These are phyloP conservation scores for Trichonephila clavata DNA, from an alignment of 1,140 invertebrate genomes.

Conservation along the genomic window DNA sequence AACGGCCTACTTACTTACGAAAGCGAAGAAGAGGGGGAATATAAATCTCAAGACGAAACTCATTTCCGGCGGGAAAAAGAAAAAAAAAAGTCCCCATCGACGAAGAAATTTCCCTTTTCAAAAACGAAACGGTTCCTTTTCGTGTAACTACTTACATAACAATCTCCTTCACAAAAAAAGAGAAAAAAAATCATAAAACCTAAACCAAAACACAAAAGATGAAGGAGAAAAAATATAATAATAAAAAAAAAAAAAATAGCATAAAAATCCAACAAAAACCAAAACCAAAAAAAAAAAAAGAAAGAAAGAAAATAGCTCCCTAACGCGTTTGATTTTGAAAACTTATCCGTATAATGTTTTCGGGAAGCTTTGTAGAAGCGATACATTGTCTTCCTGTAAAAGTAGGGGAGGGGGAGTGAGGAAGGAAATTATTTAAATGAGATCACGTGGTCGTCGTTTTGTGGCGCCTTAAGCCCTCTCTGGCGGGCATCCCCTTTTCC, in stretches of 20 bases:
- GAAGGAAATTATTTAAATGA: slow-evolving; percentile 76
- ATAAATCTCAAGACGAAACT: slow-evolving; percentile 27
- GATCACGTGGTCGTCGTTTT: slow-evolving; percentile 75
- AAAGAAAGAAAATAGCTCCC: slow-evolving; percentile 33
- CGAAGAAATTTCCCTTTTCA: slow-evolving; percentile 37
- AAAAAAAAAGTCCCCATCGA: background rate
- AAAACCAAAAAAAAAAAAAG: slow-evolving; percentile 22
- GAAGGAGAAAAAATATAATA: background rate
- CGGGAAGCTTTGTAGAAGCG: slow-evolving; percentile 66
- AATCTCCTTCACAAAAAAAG: background rate
- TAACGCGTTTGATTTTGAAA: slow-evolving; percentile 77
- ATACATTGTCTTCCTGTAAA: slow-evolving; percentile 69
- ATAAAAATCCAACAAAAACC: slow-evolving; percentile 16
- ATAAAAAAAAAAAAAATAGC: background rate
- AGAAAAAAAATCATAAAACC: background rate
- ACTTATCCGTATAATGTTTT: slow-evolving; percentile 76
- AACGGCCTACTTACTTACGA: background rate
- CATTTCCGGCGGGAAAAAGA: background rate
- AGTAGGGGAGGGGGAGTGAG: background rate
- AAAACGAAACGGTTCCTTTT: slow-evolving; percentile 46
- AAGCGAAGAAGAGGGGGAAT: background rate
- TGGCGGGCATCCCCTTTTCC: background rate
- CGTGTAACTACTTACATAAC: slow-evolving; percentile 42
- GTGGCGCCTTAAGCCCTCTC: slow-evolving; percentile 73
- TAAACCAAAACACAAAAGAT: slow-evolving; percentile 42